Evolutionary conservation across 1,140 invertebrate genomes (phyloP), one percentile per base, ranked within the genome.

Genomic region (Drosophila sp.): DNA sequence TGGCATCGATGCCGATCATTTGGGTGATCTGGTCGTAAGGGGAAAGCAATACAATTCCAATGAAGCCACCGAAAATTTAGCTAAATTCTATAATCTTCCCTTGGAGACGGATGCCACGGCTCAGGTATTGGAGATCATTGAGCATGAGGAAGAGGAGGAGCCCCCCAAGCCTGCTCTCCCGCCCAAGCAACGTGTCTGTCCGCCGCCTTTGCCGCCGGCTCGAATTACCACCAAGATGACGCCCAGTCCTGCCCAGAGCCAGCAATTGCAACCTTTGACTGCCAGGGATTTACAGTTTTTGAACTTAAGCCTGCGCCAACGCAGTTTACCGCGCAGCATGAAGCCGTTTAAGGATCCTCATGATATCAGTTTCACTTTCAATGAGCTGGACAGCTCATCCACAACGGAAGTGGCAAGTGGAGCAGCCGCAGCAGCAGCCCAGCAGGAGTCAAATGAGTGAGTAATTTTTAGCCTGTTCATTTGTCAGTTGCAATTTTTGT

Each of bases 321-420:
- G 90, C 35, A 91, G 90, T 58, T 72, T 91, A 70, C 87, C 90
- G 70, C 87, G 84, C 67, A 83, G 79, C 76, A 79, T 91, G 79
- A 91, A 91, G 79, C 90, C 90, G 60, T 90, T 90, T 76, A 91
- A 90, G 81, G 90, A 91, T 90, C 73, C 90, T 30, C 90, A 91
- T 54, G 82, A 91, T 84, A 91, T 91, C 68, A 91, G 90, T 90
- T 91, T 91, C 76, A 91, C 90, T 72, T 91, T 91, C 78, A 91
- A 89, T 40, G 90, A 91, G 66, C 70, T 80, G 58, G 76, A 80
- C 66, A 71, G 33, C 32, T 29, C 29, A 40, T 65, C 54, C 35
- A 63, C 63, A 64, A 47, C 56, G 72, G 78, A 71, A 75, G 55
- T 35, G 60, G 61, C 54, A 64, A 71, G 63, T 58, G 73, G 60